Base-by-base conservation (phyloP, 2,888 invertebrate species). In the Nezara viridula region DNA sequence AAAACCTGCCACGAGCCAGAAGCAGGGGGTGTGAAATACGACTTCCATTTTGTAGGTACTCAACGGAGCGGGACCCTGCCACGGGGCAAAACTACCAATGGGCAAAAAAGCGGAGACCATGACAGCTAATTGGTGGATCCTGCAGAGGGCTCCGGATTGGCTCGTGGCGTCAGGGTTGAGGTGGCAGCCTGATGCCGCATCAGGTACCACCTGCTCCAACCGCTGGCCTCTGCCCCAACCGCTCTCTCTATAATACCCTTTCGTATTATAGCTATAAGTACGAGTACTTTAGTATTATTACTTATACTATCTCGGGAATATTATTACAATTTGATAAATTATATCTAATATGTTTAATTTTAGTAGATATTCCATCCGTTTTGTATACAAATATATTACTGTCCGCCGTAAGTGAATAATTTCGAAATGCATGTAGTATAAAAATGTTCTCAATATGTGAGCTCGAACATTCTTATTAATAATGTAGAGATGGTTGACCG, bases 181-280 rank as follows among this genome's bases (percentile, higher is more conserved):
- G 14, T 81, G 44, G 9, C 44, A 44, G 14, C n/a, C 81, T 44
- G 81, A 81, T 81, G 81, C 14, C 21, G n/a, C 24, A 14, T n/a
- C n/a, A n/a, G n/a, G n/a, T n/a, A 44, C 81, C 81, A 81, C 81
- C 81, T 81, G 81, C 81, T 47, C 2, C n/a, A 81, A 81, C 81
- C 44, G 81, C 44, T 81, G 40, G n/a, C 81, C 2, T 44, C 44
- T 81, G 81, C 81, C 81, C 10, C 81, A 81, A 73, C 66, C 66
- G 32, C 66, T 73, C 66, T 73, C 27, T 37, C 37, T 37, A 4
- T 60, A 60, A 60, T 60, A 60, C 60, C 27, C 14, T 60, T 27
- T 60, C 6, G 3, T 60, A 60, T 60, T 60, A 32, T 27, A 60
- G 27, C 14, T 60, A 60, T 27, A 27, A 60, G 60, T 60, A 32